Evolutionary conservation across 2,888 invertebrate genomes (phyloP).

Genomic region (Polydrusus tereticollis): DNA sequence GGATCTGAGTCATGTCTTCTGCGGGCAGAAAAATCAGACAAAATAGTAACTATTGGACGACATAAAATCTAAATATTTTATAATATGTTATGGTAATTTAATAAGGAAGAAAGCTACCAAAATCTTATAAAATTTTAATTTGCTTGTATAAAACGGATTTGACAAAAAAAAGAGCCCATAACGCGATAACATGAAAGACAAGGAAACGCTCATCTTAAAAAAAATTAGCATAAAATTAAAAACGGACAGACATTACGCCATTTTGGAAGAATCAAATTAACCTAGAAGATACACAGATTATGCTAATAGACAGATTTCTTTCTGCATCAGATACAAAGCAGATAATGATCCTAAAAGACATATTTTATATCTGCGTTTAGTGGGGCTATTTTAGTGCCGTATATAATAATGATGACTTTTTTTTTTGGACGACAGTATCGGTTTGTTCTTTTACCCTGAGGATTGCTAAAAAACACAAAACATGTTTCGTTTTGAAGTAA

Average conservation of each 20-base stretch:
- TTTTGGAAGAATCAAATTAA: conserved; percentile 40
- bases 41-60: too few relatives aligned
- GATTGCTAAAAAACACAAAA: neutral
- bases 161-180: too few relatives aligned
- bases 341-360: conserved; percentile 41
- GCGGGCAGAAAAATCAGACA: too few relatives aligned
- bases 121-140: too few relatives aligned
- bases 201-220: conserved; percentile 24
- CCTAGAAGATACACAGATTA: conserved; percentile 43
- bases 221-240: conserved; percentile 31
- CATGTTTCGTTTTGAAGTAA: conserved; percentile 32
- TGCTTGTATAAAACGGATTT: too few relatives aligned
- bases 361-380: conserved; percentile 27
- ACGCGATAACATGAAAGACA: too few relatives aligned
- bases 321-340: conserved; percentile 1
- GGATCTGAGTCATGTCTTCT: too few relatives aligned
- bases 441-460: neutral
- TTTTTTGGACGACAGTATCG: conserved; percentile 26
- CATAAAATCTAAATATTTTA: too few relatives aligned
- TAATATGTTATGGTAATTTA: too few relatives aligned
- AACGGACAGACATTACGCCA: conserved; percentile 34
- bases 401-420: conserved; percentile 36
- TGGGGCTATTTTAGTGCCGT: conserved; percentile 36
- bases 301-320: conserved; percentile 36
- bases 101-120: too few relatives aligned